phyloP scores from a whole-genome alignment of 2,113 vertebrate species.

The Tachysurus vachellii region DNA sequence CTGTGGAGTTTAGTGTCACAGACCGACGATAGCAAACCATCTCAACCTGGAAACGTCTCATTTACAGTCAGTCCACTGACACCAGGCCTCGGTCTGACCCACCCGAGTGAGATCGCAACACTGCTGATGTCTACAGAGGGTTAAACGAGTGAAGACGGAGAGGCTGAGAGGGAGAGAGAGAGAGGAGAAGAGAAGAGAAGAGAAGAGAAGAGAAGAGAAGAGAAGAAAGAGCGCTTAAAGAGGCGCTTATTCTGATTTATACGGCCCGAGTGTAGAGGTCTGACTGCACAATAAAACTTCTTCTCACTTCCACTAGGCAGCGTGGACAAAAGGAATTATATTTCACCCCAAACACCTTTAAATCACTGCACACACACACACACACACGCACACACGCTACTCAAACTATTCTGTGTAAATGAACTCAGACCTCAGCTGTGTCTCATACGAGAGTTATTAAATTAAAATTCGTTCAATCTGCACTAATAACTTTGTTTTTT shows the following conservation, averaged over 20 bases:
- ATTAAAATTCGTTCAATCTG: not conserved
- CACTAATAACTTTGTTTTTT: not conserved
- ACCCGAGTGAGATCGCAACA: not conserved
- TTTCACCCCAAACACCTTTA: conserved; percentile 42
- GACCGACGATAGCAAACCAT: too few species aligned
- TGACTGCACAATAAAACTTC: conserved; percentile 63
- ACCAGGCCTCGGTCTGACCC: not conserved
- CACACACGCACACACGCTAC: conserved; percentile 38
- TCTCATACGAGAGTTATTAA: not conserved
- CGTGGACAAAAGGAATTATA: conserved; percentile 52
- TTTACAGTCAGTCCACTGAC: not conserved
- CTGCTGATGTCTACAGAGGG: not conserved
- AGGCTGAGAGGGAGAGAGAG: not conserved
- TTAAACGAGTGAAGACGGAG: not conserved
- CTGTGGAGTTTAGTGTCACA: not conserved
- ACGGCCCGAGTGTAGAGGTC: conserved; percentile 66
- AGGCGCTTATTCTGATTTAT: conserved; percentile 60
- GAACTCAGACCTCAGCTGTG: conserved; percentile 65
- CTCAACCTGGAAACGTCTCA: not conserved
- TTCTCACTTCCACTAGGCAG: conserved; percentile 54
- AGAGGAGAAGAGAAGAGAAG: not conserved
- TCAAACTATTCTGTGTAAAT: conserved; percentile 33
- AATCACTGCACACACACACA: conserved; percentile 42
- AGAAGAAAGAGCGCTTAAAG: conserved; percentile 35
- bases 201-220: not conserved